Evolutionary conservation across 2,797 vertebrate species (phyloP).

Genomic region (Streptopelia turtur): DNA sequence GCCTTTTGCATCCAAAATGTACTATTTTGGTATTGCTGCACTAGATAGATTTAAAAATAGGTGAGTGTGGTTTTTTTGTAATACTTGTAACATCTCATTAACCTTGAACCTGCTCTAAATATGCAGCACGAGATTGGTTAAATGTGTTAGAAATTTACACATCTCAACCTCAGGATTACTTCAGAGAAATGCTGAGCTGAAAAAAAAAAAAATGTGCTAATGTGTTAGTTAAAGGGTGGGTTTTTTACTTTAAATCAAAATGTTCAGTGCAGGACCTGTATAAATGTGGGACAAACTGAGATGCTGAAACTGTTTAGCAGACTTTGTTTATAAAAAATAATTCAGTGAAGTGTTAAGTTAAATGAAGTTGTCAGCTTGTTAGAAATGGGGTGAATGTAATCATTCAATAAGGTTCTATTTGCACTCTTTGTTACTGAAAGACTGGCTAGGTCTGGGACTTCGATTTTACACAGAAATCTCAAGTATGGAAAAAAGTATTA

Average conservation of each 20-base stretch:
- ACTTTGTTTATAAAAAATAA: background rate
- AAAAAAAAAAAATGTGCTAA: background rate
- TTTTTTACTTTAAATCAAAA: background rate
- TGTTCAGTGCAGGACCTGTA: background rate
- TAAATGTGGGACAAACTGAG: background rate
- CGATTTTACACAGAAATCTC: background rate
- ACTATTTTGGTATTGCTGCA: conserved; percentile 99
- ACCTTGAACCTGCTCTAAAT: background rate
- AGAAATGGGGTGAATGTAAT: background rate
- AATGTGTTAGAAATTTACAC: background rate
- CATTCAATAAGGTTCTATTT: background rate
- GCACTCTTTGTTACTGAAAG: background rate
- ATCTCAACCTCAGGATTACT: background rate
- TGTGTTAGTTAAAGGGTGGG: background rate
- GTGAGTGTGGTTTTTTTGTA: conserved; percentile 73
- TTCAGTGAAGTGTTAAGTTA: background rate
- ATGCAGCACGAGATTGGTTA: background rate
- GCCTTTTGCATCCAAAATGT: conserved; percentile 99
- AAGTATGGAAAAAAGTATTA: background rate
- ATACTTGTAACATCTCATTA: background rate
- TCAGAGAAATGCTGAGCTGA: background rate
- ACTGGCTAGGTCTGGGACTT: background rate
- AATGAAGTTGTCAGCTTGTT: background rate
- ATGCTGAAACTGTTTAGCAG: background rate
- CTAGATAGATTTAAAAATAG: conserved; percentile 99